Conservation (phyloP, 2,888 invertebrate genomes). For the Uloborus plumipes region DNA sequence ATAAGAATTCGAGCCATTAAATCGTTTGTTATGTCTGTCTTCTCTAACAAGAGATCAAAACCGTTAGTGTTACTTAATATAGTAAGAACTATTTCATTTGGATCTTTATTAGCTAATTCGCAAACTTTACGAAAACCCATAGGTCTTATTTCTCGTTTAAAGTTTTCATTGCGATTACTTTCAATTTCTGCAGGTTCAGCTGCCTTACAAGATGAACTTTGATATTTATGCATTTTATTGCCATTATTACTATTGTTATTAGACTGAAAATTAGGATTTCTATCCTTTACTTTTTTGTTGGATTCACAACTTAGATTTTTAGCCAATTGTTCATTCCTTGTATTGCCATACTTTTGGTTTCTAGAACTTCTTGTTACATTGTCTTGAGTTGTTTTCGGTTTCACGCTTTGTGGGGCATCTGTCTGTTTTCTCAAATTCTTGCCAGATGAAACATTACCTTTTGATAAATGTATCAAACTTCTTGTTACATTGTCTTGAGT, state of each 20-base stretch:
- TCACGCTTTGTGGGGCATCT: too few species aligned
- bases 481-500: neutral
- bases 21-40: conserved; percentile 8
- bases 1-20: conserved; percentile 27
- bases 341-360: neutral
- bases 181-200: too few species aligned
- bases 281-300: neutral
- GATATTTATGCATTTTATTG: neutral
- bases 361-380: neutral
- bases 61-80: conserved; percentile 5
- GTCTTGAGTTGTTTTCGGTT: neutral
- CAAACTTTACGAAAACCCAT: neutral
- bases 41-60: conserved; percentile 11
- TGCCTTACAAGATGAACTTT: too few species aligned
- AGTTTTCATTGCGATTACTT: neutral
- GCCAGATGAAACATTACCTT: too few species aligned
- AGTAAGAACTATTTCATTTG: conserved; percentile 23
- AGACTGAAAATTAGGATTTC: neutral
- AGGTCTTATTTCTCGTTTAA: conserved; percentile 2
- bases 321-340: neutral
- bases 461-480: too few species aligned
- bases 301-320: neutral
- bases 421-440: too few species aligned
- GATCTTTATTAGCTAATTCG: conserved; percentile 9
- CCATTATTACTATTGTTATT: neutral